Evolutionary conservation across 2,888 invertebrate species (phyloP), one percentile per base, ranked within the genome.

Genomic region (Drosophila nigritarsus): DNA sequence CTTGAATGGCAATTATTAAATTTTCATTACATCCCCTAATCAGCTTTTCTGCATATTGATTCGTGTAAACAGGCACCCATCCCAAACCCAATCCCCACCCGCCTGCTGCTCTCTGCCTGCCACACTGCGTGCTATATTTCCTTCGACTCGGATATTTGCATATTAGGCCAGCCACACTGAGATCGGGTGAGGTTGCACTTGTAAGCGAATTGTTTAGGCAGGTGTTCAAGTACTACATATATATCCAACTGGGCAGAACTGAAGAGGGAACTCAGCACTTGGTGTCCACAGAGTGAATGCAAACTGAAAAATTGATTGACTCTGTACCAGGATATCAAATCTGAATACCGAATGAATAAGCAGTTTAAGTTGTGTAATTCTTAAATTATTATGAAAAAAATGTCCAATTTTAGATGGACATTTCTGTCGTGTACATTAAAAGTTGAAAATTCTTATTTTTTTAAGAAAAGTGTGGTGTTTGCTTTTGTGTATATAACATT

Each of bases 21-120:
- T 91, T 90, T 91, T 91, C 91, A 91, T 91, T 91, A 91, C 91
- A 91, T 91, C 91, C 91, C 91, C 89, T 91, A 91, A 91, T 91
- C 91, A 91, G 91, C 89, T 91, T 91, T 87, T 71, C 72, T 87
- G 82, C 81, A 80, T 87, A 76, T 83, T 85, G 87, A 89, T 87
- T 90, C 60, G 73, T 83, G 78, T 75, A 75, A 87, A 87, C 81
- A 83, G 77, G 72, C 18, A 3, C 30, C 3, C n/a, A 7, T 45
- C 42, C 7, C 38, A 36, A 36, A 36, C 2, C 45, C 20, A 24
- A 15, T 8, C 0, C 20, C 13, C 20, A 13, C 3, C 7, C 13
- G 13, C 42, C 42, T 2, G 20, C 20, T 15, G 45, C 20, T 20
- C 40, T 18, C 24, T 45, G 45, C 15, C 13, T 8, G 45, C 24